These are phyloP conservation scores for Lordiphosa fenestrarum DNA, from an alignment of 2,888 invertebrate species.

Conservation along the genomic window DNA sequence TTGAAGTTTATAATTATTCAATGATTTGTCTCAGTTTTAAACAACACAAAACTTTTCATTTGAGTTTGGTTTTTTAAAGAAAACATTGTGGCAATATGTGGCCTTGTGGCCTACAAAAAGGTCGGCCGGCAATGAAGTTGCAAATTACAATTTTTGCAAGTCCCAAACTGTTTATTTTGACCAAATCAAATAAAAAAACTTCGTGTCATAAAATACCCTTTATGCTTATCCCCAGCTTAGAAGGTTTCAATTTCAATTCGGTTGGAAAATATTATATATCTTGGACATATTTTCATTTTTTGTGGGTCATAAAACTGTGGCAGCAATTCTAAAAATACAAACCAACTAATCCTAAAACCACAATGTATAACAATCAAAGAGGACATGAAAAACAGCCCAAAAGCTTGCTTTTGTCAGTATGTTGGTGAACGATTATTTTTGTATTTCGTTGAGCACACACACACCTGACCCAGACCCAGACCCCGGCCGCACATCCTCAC, in stretches of 20 bases:
- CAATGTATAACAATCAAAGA: constrained; percentile 12
- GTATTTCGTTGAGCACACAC: too few species aligned
- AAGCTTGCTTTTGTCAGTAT: constrained; percentile 3
- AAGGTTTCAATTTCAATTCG: constrained; percentile 3
- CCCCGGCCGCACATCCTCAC: constrained; percentile 6
- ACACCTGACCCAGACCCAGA: neutral
- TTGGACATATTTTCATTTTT: neutral
- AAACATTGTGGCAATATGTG: too few species aligned
- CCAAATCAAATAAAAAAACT: neutral
- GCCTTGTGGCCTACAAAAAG: too few species aligned
- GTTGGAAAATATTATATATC: neutral
- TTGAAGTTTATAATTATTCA: too few species aligned
- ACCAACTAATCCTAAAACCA: constrained; percentile 8
- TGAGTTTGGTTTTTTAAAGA: too few species aligned
- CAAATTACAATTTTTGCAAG: too few species aligned
- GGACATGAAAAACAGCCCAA: neutral
- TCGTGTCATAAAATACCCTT: constrained; percentile 3
- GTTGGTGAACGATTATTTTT: too few species aligned
- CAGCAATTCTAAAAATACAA: constrained; percentile 1
- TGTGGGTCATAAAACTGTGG: constrained; percentile 7
- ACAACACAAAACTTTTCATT: too few species aligned
- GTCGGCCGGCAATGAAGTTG: too few species aligned
- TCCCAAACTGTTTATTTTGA: too few species aligned
- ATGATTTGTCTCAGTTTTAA: too few species aligned
- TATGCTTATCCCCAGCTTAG: constrained; percentile 2